phyloP scores from a whole-genome alignment of 30 jellyfish, hydroid and myxozoan genomes.

The Aurelia aurita complex sp. Pacific region DNA sequence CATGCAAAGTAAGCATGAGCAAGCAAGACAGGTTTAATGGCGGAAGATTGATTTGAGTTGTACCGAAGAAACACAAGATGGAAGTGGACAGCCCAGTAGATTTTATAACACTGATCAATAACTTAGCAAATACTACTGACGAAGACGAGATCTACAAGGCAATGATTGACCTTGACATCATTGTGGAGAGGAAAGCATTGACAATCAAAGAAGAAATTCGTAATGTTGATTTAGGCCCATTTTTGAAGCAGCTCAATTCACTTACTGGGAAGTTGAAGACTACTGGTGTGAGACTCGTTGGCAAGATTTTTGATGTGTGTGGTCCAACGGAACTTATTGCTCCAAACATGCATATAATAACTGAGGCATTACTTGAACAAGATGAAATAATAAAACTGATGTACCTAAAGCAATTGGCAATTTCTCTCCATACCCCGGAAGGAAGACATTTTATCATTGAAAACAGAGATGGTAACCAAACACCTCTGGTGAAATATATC shows the following conservation, averaged over 20 bases:
- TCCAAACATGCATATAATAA: neutral
- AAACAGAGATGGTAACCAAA: neutral
- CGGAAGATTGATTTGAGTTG: no score
- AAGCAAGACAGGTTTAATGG: no score
- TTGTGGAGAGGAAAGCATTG: conserved; percentile 20
- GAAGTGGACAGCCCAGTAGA: conserved; percentile 8
- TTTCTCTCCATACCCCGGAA: neutral
- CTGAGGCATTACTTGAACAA: neutral
- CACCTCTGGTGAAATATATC: conserved; percentile 2
- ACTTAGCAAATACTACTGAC: conserved; percentile 1
- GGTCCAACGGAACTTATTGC: conserved; percentile 8
- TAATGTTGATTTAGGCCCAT: conserved; percentile 18
- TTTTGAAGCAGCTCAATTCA: conserved; percentile 6
- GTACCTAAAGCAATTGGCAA: conserved; percentile 31
- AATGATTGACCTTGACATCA: conserved; percentile 28
- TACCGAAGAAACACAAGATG: neutral
- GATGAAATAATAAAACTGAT: conserved; percentile 20
- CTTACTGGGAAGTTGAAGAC: conserved; percentile 29
- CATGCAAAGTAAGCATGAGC: no score
- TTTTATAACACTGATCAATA: neutral
- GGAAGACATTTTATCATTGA: conserved; percentile 21
- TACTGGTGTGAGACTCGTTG: conserved; percentile 21
- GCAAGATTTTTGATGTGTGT: conserved; percentile 19
- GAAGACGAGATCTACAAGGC: conserved; percentile 5
- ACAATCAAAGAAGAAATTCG: conserved; percentile 3